Evolutionary conservation across 2,797 vertebrate species (phyloP), one percentile per base, ranked within the genome.

Genomic region (Enteromius fasciolatus): DNA sequence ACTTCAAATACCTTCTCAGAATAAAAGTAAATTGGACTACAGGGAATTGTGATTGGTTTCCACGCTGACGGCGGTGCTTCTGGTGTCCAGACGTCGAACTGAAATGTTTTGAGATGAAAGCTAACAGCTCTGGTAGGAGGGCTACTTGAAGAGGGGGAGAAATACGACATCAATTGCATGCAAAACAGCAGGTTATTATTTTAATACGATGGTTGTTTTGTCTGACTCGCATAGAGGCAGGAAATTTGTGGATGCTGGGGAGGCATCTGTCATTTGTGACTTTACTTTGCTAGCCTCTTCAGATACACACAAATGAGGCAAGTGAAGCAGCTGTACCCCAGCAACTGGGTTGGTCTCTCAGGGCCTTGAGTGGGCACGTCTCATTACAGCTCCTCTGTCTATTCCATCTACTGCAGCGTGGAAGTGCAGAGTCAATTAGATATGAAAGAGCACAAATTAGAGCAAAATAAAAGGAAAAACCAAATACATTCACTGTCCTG

Each of bases 131-230:
- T 39, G 64, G 46, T 33, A 76, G 63, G 63, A 20, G 50, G 61
- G 17, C 54, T 66, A 68, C 52, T 70, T 76, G 12, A 76, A 68
- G 59, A 36, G 69, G 59, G 28, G 36, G 33, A 2, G 20, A 79
- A 59, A 75, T 64, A 76, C 28, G 3, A 63, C 78, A 50, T 76
- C 61, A 41, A 69, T 59, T 67, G 64, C 63, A 80, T 84, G 39
- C 59, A 79, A 84, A 80, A 76, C 61, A 80, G 76, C 80, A 82
- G 78, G 59, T 77, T 83, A 61, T 80, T 80, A 80, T 84, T 76
- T 79, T 63, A 76, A 75, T 69, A 68, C 17, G 14, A 59, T 50
- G 61, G 39, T 73, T 66, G 46, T 20, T 73, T 64, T 74, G 80
- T 63, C 46, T 46, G 48, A 76, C 23, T 64, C 57, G 7, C 69